Base-by-base conservation (phyloP, 2,888 invertebrate species). In the Stratiomys singularior region DNA sequence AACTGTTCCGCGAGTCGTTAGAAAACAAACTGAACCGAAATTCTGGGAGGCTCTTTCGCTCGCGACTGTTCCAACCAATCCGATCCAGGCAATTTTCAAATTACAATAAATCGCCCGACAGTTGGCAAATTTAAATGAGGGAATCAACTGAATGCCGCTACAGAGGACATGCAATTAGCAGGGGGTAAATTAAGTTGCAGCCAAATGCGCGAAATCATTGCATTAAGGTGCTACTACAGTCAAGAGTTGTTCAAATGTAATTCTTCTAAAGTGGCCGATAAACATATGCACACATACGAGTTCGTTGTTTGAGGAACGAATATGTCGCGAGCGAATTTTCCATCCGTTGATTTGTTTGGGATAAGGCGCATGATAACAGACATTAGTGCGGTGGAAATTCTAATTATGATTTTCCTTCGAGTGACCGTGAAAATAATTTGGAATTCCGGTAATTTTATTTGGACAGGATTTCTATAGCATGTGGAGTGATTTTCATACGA, bases 171-270 rank as follows among this genome's bases (percentile, higher is more conserved):
- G 58, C 30, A 69, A 78, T 58, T 77, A 44, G 58, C 67, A 72
- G 78, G 78, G 71, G 77, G 78, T 77, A 76, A 76, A 77, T 78
- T 66, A 76, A 77, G 71, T 78, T 72, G 76, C 18, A 72, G 52
- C 71, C 58, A 52, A 78, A 56, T 47, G 66, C 76, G 78, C 78
- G 67, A 78, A 78, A 69, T 71, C 63, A 78, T 78, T 76, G 88
- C 88, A 69, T 47, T 46, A 47, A 37, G 37, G 52, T 25, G 25
- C 18, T 60, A 21, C 21, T 21, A 46, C 64, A 64, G 58, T 76
- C 58, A 66, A 66, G 76, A 66, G 52, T 46, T 66, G 56, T 58
- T 77, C 60, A 77, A 46, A 69, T 63, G n/a, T 30, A 64, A 30
- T 64, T 30, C 28, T 64, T 13, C 60, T 60, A 21, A 60, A 60